Percentiles rank a stretch among this genome's conserved stretches.
phyloP scores from a whole-genome alignment of 2,888 invertebrate species.

The Aphodius granarius region DNA sequence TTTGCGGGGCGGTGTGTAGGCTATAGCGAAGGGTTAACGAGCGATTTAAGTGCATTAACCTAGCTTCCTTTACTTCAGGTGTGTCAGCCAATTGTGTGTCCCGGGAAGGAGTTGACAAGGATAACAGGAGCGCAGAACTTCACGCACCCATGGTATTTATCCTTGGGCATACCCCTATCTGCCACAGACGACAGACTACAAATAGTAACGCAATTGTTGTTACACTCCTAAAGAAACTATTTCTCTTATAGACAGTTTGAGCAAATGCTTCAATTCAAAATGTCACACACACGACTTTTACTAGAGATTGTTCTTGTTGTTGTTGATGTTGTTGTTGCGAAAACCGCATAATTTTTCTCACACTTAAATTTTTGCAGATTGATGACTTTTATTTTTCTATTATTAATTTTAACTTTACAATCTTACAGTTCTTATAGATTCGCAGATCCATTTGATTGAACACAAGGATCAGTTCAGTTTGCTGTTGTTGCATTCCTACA shows the following conservation, averaged over 20 bases:
- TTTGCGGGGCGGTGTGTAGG: slow-evolving; percentile 44
- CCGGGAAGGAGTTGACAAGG: slow-evolving; percentile 33
- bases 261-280: not conserved
- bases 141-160: slow-evolving; percentile 60
- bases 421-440: slow-evolving; percentile 55
- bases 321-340: not conserved
- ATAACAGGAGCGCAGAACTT: slow-evolving; percentile 35
- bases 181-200: slow-evolving; percentile 37
- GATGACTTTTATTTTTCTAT: slow-evolving; percentile 27
- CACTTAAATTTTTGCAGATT: slow-evolving; percentile 21
- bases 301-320: not conserved
- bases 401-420: slow-evolving; percentile 44
- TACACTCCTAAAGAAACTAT: slow-evolving; percentile 26
- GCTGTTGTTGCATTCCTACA: slow-evolving; percentile 42
- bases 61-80: slow-evolving; percentile 61
- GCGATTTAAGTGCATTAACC: slow-evolving; percentile 54
- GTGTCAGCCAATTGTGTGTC: slow-evolving; percentile 50
- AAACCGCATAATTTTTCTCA: slow-evolving; percentile 15
- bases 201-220: slow-evolving; percentile 46
- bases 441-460: slow-evolving; percentile 54
- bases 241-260: slow-evolving; percentile 26
- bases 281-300: slow-evolving; percentile 14
- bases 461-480: slow-evolving; percentile 50
- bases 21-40: slow-evolving; percentile 50
- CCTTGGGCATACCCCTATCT: slow-evolving; percentile 55